phyloP scores from a whole-genome alignment of 92 coral and sea anemone genomes.

The Porites rus region DNA sequence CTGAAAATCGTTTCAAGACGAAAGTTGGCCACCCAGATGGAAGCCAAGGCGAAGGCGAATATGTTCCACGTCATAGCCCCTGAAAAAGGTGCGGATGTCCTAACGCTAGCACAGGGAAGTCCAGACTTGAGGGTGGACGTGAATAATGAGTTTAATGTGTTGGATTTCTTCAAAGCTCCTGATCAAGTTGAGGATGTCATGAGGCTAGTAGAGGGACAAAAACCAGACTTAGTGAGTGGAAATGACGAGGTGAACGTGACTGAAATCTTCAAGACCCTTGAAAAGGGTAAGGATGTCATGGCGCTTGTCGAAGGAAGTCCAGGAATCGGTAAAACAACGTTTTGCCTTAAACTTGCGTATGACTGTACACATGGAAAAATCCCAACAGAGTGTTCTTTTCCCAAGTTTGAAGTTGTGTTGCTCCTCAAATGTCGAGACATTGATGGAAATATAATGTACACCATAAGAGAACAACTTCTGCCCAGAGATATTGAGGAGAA shows the following conservation, averaged over 20 bases:
- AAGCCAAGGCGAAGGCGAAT: background rate
- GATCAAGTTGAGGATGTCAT: no score
- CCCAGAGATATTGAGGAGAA: background rate
- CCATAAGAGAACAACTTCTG: background rate
- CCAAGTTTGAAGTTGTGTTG: background rate
- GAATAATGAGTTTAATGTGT: no score
- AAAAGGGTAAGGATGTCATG: background rate
- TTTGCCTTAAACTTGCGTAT: background rate
- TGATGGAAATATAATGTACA: background rate
- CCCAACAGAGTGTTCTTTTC: background rate
- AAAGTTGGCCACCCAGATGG: background rate
- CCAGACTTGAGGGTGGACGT: no score
- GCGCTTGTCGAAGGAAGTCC: background rate
- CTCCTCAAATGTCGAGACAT: background rate
- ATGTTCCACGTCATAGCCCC: no score
- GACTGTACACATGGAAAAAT: background rate
- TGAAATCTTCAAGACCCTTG: background rate
- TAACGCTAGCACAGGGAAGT: no score
- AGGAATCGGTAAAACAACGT: background rate
- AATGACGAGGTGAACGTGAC: background rate
- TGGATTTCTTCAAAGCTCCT: no score
- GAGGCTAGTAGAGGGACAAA: no score
- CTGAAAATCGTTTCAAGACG: slow-evolving; percentile 1
- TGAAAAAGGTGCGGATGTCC: no score
- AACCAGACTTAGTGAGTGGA: no score